Percentiles rank a stretch among this genome's conserved stretches.
phyloP scores from a whole-genome alignment of 2,113 vertebrate species.

The Lepisosteus osseus region DNA sequence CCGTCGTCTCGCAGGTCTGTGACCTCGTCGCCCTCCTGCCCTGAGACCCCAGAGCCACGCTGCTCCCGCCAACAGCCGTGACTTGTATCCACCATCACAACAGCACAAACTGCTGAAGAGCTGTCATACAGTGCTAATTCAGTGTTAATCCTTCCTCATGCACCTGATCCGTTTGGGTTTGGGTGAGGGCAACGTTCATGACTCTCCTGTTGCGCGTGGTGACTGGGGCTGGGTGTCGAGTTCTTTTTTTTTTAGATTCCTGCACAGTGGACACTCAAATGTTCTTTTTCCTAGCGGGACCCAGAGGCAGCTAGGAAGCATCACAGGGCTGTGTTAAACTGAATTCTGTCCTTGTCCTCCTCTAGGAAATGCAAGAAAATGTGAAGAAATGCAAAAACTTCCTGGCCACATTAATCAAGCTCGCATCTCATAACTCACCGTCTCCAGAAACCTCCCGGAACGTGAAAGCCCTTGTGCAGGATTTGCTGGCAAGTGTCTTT shows the following conservation, averaged over 20 bases:
- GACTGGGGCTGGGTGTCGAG: no score
- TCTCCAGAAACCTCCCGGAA: conserved; percentile 81
- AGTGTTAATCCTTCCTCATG: no score
- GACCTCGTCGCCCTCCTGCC: not conserved
- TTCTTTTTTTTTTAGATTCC: no score
- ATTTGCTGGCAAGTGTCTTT: conserved; percentile 72
- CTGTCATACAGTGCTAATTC: not conserved
- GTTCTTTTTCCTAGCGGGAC: no score
- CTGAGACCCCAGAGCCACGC: not conserved
- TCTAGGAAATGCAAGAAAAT: conserved; percentile 86
- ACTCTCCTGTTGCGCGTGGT: no score
- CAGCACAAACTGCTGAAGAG: conserved; percentile 29
- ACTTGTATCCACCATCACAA: conserved; percentile 42
- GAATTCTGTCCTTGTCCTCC: conserved; percentile 18
- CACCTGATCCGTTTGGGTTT: no score
- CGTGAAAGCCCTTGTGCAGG: conserved; percentile 83
- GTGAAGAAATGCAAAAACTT: conserved; percentile 90
- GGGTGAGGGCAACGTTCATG: no score
- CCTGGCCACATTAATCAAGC: conserved; percentile 81
- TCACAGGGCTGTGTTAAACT: not conserved
- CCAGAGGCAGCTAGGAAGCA: no score
- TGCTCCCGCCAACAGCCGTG: conserved; percentile 47
- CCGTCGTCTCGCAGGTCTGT: conserved; percentile 73
- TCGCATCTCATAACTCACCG: conserved; percentile 82
- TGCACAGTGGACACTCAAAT: no score